Percentiles rank a stretch among this genome's conserved stretches.
phyloP scores from a whole-genome alignment of 2,113 vertebrate genomes.

The Neoarius graeffei region DNA sequence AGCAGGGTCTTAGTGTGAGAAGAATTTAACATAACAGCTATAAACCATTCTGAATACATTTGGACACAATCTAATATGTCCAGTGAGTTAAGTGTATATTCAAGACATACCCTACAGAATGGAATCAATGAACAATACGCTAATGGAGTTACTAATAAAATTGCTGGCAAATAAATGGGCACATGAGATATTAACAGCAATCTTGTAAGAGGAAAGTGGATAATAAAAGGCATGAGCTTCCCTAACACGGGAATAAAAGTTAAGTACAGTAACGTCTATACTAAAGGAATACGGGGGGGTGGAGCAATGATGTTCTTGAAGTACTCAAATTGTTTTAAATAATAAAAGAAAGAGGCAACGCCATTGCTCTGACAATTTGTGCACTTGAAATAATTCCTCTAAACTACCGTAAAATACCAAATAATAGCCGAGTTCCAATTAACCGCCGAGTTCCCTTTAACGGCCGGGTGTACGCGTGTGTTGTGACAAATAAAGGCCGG shows the following conservation, averaged over 20 bases:
- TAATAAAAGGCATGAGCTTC: neutral
- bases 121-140: neutral
- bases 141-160: slow-evolving; percentile 11
- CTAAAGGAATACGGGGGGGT: neutral
- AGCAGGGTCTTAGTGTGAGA: neutral
- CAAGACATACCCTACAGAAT: neutral
- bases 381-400: neutral
- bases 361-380: neutral
- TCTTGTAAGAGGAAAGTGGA: neutral
- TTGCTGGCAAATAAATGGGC: slow-evolving; percentile 6
- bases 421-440: too few relatives aligned
- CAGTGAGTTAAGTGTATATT: neutral
- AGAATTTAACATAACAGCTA: neutral
- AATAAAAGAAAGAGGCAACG: neutral
- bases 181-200: slow-evolving; percentile 13
- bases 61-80: neutral
- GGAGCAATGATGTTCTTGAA: neutral
- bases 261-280: neutral
- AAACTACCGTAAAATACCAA: too few relatives aligned
- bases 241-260: neutral
- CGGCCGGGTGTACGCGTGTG: too few relatives aligned
- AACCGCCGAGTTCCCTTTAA: too few relatives aligned
- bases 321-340: neutral
- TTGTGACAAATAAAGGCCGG: too few relatives aligned
- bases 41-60: neutral